A percentile compares a stretch with the other conserved stretches of the same genome.
Evolutionary conservation across 2,113 vertebrate species (phyloP).

Genomic region (Melanotaenia duboulayi): DNA sequence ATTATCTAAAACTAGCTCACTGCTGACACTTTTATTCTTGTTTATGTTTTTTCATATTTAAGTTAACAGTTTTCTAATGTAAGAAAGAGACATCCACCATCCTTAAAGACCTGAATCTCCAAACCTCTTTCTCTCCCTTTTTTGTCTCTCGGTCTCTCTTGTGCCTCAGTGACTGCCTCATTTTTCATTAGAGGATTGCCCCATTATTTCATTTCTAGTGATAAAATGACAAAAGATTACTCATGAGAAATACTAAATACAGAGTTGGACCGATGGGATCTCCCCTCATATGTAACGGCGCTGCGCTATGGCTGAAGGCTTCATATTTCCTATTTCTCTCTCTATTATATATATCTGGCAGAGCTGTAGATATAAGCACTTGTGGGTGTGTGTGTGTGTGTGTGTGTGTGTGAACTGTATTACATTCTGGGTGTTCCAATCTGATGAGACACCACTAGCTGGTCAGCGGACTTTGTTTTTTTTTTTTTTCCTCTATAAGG

Average conservation of each 20-base stretch:
- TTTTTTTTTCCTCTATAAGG: conserved; percentile 3
- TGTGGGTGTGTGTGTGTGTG: conserved; percentile 28
- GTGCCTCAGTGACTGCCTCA: conserved; percentile 58
- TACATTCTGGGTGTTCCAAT: conserved; percentile 66
- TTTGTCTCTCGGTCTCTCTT: conserved; percentile 68
- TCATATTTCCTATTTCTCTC: conserved; percentile 81
- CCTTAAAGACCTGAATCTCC: conserved; percentile 59
- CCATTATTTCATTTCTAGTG: conserved; percentile 81
- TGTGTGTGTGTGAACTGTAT: conserved; percentile 45
- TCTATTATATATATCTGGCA: conserved; percentile 75
- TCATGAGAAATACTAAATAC: conserved; percentile 82
- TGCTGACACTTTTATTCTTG: background rate
- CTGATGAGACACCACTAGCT: conserved; percentile 67
- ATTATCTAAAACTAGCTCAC: background rate
- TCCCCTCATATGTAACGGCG: conserved; percentile 76
- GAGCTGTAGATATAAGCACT: conserved; percentile 68
- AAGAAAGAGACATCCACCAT: conserved; percentile 21
- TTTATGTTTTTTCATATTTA: conserved; percentile 20
- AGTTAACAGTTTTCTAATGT: conserved; percentile 6
- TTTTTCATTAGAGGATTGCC: conserved; percentile 80
- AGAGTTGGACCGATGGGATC: conserved; percentile 78
- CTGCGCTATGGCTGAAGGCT: conserved; percentile 69
- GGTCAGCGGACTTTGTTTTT: conserved; percentile 59
- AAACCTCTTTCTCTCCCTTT: conserved; percentile 54
- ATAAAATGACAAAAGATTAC: conserved; percentile 84